A percentile compares a stretch with the other conserved stretches of the same genome.
Conservation (phyloP, 2,113 vertebrate species). For the Acanthisitta chloris region DNA sequence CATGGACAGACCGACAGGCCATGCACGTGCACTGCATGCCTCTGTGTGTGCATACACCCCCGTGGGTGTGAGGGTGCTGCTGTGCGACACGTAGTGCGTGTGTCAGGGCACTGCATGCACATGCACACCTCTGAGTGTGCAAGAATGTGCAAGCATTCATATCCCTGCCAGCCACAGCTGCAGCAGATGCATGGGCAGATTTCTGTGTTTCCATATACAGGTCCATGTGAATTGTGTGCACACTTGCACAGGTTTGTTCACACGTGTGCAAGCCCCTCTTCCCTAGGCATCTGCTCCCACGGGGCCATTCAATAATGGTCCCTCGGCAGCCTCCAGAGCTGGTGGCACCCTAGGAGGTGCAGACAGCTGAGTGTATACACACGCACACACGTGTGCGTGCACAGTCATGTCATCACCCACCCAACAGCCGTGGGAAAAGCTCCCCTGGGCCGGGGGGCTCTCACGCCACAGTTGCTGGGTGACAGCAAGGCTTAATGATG, state of each 20-base stretch:
- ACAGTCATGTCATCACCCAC: neutral
- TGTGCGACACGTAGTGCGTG: fast-evolving
- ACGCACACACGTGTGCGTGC: fast-evolving
- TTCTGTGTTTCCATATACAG: fast-evolving
- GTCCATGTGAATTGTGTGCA: fast-evolving
- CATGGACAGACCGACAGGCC: fast-evolving
- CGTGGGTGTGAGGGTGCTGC: fast-evolving
- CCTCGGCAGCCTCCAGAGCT: neutral
- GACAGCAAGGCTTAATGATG: neutral
- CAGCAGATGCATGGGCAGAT: neutral
- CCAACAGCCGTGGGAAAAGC: neutral
- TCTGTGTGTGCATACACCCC: fast-evolving
- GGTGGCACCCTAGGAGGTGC: neutral
- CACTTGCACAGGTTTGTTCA: fast-evolving
- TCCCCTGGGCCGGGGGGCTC: neutral
- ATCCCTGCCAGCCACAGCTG: neutral
- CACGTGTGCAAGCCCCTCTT: neutral
- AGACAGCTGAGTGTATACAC: fast-evolving
- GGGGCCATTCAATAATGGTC: neutral
- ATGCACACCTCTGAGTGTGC: neutral
- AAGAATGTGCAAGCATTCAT: fast-evolving
- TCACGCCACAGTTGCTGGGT: slow-evolving; percentile 38
- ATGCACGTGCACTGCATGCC: fast-evolving
- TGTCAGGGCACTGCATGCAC: neutral
- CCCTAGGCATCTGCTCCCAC: neutral